These are phyloP conservation scores for Nesidiocoris tenuis DNA, from an alignment of 2,888 invertebrate genomes.

Conservation along the genomic window DNA sequence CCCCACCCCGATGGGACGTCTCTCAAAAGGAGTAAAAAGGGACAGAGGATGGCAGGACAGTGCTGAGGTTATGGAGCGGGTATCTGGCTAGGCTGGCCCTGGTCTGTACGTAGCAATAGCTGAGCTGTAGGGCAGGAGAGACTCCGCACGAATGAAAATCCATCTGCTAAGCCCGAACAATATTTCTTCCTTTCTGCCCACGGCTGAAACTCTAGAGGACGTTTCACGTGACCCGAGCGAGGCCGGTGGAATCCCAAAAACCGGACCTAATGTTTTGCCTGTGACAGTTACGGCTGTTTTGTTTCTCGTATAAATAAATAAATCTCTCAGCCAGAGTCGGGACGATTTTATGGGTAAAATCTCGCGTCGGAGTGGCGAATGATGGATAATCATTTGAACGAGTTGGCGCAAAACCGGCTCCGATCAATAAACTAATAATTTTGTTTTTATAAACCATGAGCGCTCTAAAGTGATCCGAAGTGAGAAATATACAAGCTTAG, in stretches of 20 bases:
- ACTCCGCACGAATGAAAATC: slow-evolving; percentile 30
- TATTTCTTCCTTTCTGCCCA: slow-evolving; percentile 30
- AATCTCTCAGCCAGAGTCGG: not conserved
- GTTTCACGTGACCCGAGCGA: slow-evolving; percentile 13
- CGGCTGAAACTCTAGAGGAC: not conserved
- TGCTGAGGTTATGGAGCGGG: no score
- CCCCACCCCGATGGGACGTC: not conserved
- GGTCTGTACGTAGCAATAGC: slow-evolving; percentile 25
- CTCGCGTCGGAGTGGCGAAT: not conserved
- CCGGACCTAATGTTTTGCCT: not conserved
- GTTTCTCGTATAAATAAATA: not conserved
- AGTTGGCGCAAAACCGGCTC: no score
- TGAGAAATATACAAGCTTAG: no score
- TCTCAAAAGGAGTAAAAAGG: not conserved
- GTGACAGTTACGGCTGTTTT: not conserved
- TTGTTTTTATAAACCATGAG: no score
- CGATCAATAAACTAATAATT: no score
- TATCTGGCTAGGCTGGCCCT: no score
- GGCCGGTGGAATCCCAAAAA: not conserved
- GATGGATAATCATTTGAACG: no score
- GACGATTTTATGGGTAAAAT: not conserved
- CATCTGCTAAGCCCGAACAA: slow-evolving; percentile 36
- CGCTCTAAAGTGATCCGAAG: no score
- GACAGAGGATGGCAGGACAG: slow-evolving; percentile 1
- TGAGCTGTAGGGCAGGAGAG: not conserved